These are phyloP conservation scores for Pseudoatta argentina DNA, from an alignment of 1,140 invertebrate genomes.

Conservation along the genomic window DNA sequence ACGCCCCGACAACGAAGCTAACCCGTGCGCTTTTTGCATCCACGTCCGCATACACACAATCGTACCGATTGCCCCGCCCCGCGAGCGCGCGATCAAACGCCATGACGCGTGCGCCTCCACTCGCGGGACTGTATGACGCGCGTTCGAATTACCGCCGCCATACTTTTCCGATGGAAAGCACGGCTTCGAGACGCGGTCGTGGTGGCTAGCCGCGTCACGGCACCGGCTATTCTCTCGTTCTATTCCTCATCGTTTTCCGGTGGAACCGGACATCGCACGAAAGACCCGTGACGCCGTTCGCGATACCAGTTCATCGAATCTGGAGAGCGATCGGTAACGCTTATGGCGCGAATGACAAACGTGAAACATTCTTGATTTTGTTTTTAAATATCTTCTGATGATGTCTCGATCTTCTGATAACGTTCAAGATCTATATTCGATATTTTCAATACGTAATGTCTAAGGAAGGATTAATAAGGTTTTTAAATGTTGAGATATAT, in stretches of 20 bases:
- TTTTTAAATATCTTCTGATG: neutral
- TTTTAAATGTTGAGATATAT: neutral
- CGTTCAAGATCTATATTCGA: neutral
- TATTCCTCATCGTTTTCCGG: neutral
- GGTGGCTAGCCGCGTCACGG: slow-evolving; percentile 19
- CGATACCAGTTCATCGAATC: neutral
- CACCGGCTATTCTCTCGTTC: slow-evolving; percentile 7
- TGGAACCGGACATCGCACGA: neutral
- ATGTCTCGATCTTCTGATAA: neutral
- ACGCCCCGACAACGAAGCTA: slow-evolving; percentile 45
- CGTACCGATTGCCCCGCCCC: slow-evolving; percentile 65
- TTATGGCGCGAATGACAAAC: neutral
- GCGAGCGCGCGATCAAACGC: slow-evolving; percentile 62
- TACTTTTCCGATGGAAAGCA: slow-evolving; percentile 63
- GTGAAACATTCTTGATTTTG: neutral
- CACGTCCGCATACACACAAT: slow-evolving; percentile 49
- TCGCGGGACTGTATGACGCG: slow-evolving; percentile 65
- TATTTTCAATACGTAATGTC: neutral
- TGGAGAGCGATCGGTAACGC: no score
- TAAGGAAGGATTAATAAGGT: neutral
- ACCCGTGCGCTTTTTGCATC: slow-evolving; percentile 66
- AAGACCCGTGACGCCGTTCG: neutral
- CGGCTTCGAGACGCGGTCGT: slow-evolving; percentile 38
- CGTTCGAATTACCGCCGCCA: slow-evolving; percentile 74
- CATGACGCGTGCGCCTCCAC: slow-evolving; percentile 65